A percentile compares a stretch with the other conserved stretches of the same genome.
Conservation (phyloP, 2,888 invertebrate species). For the Aproaerema taeniolella region DNA sequence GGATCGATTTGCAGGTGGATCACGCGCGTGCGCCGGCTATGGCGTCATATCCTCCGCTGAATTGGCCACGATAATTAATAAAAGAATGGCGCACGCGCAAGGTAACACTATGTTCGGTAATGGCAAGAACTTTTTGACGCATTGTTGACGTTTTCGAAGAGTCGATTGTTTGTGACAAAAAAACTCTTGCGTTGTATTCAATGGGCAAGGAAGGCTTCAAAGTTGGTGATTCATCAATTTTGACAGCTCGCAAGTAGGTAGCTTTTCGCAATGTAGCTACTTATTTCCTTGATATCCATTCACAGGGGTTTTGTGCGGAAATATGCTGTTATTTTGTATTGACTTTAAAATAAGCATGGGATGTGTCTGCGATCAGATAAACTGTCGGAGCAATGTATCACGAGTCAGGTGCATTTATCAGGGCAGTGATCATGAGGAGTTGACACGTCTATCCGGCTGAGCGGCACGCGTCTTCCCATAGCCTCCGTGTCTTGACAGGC, state of each 20-base stretch:
- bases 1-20: constrained; percentile 61
- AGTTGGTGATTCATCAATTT: constrained; percentile 15
- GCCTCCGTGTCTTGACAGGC: constrained; percentile 22
- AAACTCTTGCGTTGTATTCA: constrained; percentile 23
- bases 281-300: constrained; percentile 1
- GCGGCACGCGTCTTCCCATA: constrained; percentile 14
- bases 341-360: no score
- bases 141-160: constrained; percentile 46
- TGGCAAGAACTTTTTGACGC: constrained; percentile 45
- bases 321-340: neutral
- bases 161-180: constrained; percentile 25
- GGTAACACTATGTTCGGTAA: constrained; percentile 62
- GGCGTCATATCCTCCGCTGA: constrained; percentile 72
- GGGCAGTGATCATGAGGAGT: constrained; percentile 6
- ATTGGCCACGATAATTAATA: constrained; percentile 72
- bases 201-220: constrained; percentile 12
- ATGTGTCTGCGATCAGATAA: no score
- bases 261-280: constrained; percentile 2
- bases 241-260: constrained; percentile 16
- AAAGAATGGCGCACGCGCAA: constrained; percentile 65
- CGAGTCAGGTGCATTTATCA: constrained; percentile 9
- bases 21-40: constrained; percentile 61
- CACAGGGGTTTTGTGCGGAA: neutral
- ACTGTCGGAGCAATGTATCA: neutral
- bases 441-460: constrained; percentile 6